A percentile compares a stretch with the other conserved stretches of the same genome.
phyloP scores from a whole-genome alignment of 1,140 invertebrate genomes.

The Yoshiicerus persimilis region DNA sequence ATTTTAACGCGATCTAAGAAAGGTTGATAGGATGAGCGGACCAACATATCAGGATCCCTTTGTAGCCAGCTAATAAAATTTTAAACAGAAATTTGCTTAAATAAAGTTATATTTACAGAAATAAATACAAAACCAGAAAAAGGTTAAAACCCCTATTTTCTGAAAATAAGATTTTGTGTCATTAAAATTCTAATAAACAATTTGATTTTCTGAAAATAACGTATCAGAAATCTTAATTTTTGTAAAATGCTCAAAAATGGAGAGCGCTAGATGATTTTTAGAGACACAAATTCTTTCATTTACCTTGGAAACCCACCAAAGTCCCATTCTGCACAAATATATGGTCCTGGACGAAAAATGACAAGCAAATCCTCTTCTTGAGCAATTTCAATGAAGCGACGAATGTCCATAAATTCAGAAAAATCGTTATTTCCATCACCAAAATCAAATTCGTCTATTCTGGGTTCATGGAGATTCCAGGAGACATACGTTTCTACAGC shows the following conservation, averaged over 20 bases:
- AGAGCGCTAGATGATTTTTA: too few relatives aligned
- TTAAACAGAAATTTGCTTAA: neutral
- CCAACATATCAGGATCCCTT: constrained; percentile 56
- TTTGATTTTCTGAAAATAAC: too few relatives aligned
- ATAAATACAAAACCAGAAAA: too few relatives aligned
- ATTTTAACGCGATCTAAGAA: constrained; percentile 57
- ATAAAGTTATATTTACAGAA: neutral
- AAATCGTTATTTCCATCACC: constrained; percentile 48
- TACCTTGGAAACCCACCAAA: constrained; percentile 54
- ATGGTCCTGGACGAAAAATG: constrained; percentile 54
- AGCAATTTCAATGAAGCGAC: constrained; percentile 53
- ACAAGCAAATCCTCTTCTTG: constrained; percentile 55
- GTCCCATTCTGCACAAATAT: constrained; percentile 63
- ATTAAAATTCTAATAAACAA: too few relatives aligned
- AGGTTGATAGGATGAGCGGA: constrained; percentile 57
- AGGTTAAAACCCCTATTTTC: too few relatives aligned
- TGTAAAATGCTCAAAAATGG: too few relatives aligned
- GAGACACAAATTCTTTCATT: too few relatives aligned
- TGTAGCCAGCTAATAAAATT: constrained; percentile 56
- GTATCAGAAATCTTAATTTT: too few relatives aligned
- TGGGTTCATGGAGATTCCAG: constrained; percentile 41
- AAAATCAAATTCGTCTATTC: constrained; percentile 43
- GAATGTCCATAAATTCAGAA: constrained; percentile 46
- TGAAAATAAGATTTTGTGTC: too few relatives aligned
- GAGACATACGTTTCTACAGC: constrained; percentile 49